These are phyloP conservation scores for Neogobius melanostomus DNA, from an alignment of 2,113 vertebrate species.

Conservation along the genomic window DNA sequence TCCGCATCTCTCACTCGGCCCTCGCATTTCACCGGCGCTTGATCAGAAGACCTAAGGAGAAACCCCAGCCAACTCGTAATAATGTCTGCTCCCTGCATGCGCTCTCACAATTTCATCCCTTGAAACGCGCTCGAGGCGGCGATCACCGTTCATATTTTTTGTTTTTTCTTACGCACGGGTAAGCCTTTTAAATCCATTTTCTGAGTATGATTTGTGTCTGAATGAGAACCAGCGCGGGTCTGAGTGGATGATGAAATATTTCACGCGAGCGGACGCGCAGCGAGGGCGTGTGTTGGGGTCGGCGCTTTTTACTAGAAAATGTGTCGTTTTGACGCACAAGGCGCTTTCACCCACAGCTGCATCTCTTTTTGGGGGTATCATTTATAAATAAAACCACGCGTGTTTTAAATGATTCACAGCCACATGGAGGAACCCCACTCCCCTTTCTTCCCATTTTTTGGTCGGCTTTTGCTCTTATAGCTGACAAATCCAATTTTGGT, in stretches of 20 bases:
- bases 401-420: too few relatives aligned
- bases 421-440: too few relatives aligned
- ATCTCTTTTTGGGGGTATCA: too few relatives aligned
- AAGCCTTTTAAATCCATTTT: constrained; percentile 20
- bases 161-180: constrained; percentile 34
- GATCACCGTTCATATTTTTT: background rate
- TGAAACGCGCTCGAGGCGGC: constrained; percentile 44
- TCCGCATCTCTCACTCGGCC: background rate
- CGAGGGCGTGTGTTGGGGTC: constrained; percentile 22
- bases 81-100: constrained; percentile 71
- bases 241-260: constrained; percentile 74
- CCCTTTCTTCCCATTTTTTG: too few relatives aligned
- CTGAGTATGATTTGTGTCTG: background rate
- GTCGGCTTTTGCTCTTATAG: too few relatives aligned
- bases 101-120: constrained; percentile 73
- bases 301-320: background rate
- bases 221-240: constrained; percentile 11
- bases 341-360: background rate
- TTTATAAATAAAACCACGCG: too few relatives aligned
- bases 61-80: constrained; percentile 21
- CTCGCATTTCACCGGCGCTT: background rate
- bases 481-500: too few relatives aligned
- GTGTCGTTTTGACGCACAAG: background rate
- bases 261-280: constrained; percentile 56
- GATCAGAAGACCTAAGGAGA: background rate